phyloP scores from a whole-genome alignment of 2,888 invertebrate genomes.

The Tupiocoris notatus region DNA sequence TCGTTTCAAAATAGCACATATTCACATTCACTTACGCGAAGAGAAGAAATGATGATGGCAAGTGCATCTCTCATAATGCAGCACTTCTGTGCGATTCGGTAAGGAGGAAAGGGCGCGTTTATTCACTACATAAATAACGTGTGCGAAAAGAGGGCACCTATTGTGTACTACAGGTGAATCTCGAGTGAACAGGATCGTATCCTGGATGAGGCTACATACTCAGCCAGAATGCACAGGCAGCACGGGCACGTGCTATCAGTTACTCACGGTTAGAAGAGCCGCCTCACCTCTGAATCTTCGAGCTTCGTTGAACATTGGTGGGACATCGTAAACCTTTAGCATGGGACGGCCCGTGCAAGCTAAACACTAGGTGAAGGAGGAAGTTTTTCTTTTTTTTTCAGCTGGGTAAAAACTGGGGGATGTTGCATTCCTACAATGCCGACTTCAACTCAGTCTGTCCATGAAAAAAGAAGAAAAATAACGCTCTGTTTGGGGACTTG shows the following conservation, averaged over 20 bases:
- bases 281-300: not conserved
- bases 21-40: too few species aligned
- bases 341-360: not conserved
- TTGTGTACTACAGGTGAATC: too few species aligned
- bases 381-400: not conserved
- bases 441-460: not conserved
- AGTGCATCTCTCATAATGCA: too few species aligned
- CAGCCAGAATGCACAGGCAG: too few species aligned
- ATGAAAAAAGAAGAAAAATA: not conserved
- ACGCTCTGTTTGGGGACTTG: not conserved
- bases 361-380: not conserved
- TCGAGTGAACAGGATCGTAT: too few species aligned
- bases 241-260: not conserved
- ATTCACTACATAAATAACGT: not conserved
- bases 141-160: not conserved
- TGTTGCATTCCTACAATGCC: not conserved
- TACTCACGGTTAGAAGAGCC: not conserved
- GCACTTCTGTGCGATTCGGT: too few species aligned
- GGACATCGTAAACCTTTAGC: not conserved
- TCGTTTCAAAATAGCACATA: too few species aligned
- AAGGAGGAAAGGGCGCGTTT: too few species aligned
- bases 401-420: not conserved
- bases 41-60: too few species aligned
- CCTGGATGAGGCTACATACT: too few species aligned
- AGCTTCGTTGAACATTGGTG: not conserved